Base-by-base conservation (phyloP, 2,797 vertebrate genomes). In the Microchirus variegatus region DNA sequence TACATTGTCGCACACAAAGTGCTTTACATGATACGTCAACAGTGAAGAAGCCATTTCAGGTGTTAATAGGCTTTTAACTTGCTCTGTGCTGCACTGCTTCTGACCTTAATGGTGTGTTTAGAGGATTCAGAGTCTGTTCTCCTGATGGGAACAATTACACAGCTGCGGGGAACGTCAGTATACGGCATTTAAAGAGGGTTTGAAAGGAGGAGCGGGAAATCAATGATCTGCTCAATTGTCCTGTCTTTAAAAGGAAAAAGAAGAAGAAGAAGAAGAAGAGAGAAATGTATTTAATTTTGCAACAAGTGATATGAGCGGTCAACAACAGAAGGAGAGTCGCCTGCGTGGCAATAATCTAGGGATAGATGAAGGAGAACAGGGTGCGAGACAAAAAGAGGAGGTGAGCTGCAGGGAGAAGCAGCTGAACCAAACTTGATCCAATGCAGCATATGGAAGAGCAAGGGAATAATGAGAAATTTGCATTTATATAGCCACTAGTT, bases 401-500 rank as follows among this genome's bases (percentile, higher is more conserved):
- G 53, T 53, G 43, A 61, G 35, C 5, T 5, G 7, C 8, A 5
- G 3, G 15, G 35, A n/a, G 8, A 17, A n/a, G 26, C 26, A 13
- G 58, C 48, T 1, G 59, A 48, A 46, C 31, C 18, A 31, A 63
- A 54, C 37, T 8, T 9, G 6, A 22, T 36, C n/a, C 15, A 36
- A 53, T 17, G 31, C 59, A 48, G 56, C 53, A 48, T 45, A 31
- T 53, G 17, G 46, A 42, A 53, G 0, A 15, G 43, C 5, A 16
- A 69, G 59, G 50, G 63, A 61, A 42, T 14, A 42, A 53, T 56
- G 54, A 73, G 36, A 45, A 67, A 81, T 79, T 68, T 58, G 65
- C 80, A 77, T 81, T 81, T 78, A 78, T 67, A 82, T 72, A 70
- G 70, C 59, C 37, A 60, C 59, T 66, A 67, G 72, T 82, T 84